Evolutionary conservation across 1,140 invertebrate genomes (phyloP), one percentile per base, ranked within the genome.

Genomic region (Trypoxylus dichotomus): DNA sequence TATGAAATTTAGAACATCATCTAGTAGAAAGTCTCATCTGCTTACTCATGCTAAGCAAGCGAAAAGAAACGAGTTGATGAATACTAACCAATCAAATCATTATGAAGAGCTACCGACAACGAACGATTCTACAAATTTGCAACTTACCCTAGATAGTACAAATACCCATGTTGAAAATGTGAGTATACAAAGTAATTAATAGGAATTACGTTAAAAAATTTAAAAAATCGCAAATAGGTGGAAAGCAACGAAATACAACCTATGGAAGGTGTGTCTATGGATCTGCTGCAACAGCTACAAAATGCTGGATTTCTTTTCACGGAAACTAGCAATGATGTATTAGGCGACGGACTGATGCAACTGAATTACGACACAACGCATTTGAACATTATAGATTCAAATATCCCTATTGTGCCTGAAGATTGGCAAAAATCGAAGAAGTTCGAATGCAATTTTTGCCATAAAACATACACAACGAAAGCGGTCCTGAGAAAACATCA

Each of bases 1-100:
- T 32, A 85, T 89, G 25, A 86, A 87, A 75, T 94, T 94, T 82
- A 85, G 92, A 83, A 94, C 93, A 1, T 90, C 91, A 1, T 92
- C 92, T 7, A 92, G 93, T 79, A 88, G 90, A 37, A 92, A 92
- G 80, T 88, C 90, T 25, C 93, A 94, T 73, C 27, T 78, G 19
- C 10, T 10, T 21, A 76, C 41, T 71, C 77, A 78, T 47, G 32
- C 60, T 6, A 78, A 78, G 21, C 37, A 74, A 42, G 42, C 21
- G 43, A 63, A 74, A 74, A 37, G 29, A 19, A 74, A 11, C 11
- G 32, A 74, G 29, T 25, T 25, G 13, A 32, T 1, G 19, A 68
- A 29, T 29, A n/a, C 19, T 74, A 32, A 37, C 3, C 27, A 74
- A 74, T 7, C 13, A 27, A 42, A 74, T n/a, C 72, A 15, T 5